Base-by-base conservation (phyloP, 2,113 vertebrate genomes). In the Sapayoa aenigma region DNA sequence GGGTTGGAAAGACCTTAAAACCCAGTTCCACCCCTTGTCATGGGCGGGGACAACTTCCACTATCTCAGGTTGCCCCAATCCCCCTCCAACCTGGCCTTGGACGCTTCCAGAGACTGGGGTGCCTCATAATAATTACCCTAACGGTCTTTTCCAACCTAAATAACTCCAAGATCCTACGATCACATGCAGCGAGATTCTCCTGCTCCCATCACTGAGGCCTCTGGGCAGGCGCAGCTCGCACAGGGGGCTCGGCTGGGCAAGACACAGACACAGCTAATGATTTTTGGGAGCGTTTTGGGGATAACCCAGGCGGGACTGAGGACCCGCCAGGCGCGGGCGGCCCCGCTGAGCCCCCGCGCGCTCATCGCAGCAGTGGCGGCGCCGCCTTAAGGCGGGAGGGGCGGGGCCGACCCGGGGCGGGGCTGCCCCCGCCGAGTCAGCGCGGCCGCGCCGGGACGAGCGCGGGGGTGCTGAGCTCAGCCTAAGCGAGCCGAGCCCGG, bases 251-350 rank as follows among this genome's bases (percentile, higher is more conserved):
- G 31, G 4, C 35, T 3, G 5, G 6, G 18, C 21, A 3, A n/a
- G 17, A 5, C 41, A 12, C 5, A 2, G 11, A 2, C 47, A 21
- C 39, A 1, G 2, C 2, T 1, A 1, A 7, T 2, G 2, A 9
- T 5, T 15, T 13, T 6, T 1, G 8, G 2, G 9, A 16, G 18
- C 2, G 5, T 6, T 65, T 9, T 1, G 33, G 33, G 46, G 30
- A 20, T 16, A 9, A 27, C 13, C 1, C 31, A 2, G 37, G 12
- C 7, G 11, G 8, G 3, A 2, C 16, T 8, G 7, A 4, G 3
- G 2, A 3, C 2, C 42, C 42, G 42, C 42, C 42, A 44, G 13
- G 13, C 28, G 8, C 28, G 12, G 15, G 2, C 5, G 1, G 8
- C 5, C 41, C 14, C 9, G 30, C 76, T 3, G 14, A 66, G 31